Evolutionary conservation across 2,113 vertebrate species (phyloP), one percentile per base, ranked within the genome.

Genomic region (Halichoeres trimaculatus): DNA sequence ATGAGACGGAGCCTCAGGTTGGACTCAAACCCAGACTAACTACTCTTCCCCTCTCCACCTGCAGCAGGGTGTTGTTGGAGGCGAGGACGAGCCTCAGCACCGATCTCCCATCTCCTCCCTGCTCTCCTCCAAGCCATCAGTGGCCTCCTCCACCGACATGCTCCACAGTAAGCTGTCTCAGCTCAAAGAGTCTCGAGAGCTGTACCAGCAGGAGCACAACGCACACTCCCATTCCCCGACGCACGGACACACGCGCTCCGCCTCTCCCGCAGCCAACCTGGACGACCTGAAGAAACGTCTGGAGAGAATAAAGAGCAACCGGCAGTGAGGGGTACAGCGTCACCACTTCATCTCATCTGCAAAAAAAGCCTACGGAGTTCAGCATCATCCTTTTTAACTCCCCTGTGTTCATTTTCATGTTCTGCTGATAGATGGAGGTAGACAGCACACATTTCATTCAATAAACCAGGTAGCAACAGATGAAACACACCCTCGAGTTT

Each of bases 271-370:
- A 17, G 88, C 96, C 74, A 99, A 99, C 90, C 96, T 99, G n/a
- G 98, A 99, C 62, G 98, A 99, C 95, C 95, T 99, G 93, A 99
- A 98, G 95, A 99, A 99, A 84, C 95, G 98, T 91, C 94, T 99
- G 93, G 98, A 99, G 93, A 95, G 95, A 92, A 99, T 99, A 92
- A 99, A 99, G 94, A 98, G 97, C 93, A 99, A 96, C 90, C 95
- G 96, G 87, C 97, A 99, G 89, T 99, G 62, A 87, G 52, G 23
- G 36, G 47, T 20, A 0, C 57, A 1, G 1, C 50, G 0, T 4
- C 26, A 4, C 17, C 57, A 10, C 70, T 36, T 22, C 35, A 22
- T 30, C 40, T 40, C 60, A 53, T 59, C 64, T 2, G 12, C 24
- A 13, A 23, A 61, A 45, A 45, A 48, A n/a, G 36, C 43, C 67